Conservation (phyloP, 2,888 invertebrate species). For the Ypsolopha sequella region DNA sequence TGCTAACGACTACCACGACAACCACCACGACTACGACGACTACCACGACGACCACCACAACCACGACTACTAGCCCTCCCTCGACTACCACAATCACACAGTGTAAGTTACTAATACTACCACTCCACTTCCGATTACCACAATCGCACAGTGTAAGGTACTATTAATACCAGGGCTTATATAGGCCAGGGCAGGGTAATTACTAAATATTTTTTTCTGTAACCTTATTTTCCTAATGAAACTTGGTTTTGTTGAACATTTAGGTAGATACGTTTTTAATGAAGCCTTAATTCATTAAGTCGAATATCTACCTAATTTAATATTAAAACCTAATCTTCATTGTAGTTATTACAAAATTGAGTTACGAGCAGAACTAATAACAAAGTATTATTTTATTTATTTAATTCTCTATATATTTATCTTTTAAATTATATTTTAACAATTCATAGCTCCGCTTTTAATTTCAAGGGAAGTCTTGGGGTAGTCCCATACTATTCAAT, state of each 20-base stretch:
- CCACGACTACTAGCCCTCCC: conserved; percentile 37
- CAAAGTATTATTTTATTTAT: too few species aligned
- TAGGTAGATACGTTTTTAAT: too few species aligned
- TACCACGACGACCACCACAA: conserved; percentile 41
- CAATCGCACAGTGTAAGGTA: neutral
- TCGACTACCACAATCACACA: conserved; percentile 38
- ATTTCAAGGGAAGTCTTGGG: too few species aligned
- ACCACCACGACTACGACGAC: conserved; percentile 43
- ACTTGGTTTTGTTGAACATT: neutral
- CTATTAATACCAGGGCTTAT: too few species aligned
- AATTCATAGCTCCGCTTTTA: too few species aligned
- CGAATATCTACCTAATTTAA: neutral
- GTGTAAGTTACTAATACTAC: conserved; percentile 31
- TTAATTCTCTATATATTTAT: too few species aligned
- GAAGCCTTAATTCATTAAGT: too few species aligned
- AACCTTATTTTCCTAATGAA: too few species aligned
- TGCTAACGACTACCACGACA: conserved; percentile 45
- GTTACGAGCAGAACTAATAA: neutral
- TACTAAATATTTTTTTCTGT: neutral
- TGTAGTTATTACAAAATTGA: neutral
- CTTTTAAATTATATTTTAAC: too few species aligned
- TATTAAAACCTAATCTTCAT: neutral
- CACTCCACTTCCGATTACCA: neutral
- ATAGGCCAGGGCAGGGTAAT: too few species aligned
- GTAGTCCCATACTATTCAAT: too few species aligned